Base-by-base conservation (phyloP, 92 coral and sea anemone species). In the Zoanthus solanderi region DNA sequence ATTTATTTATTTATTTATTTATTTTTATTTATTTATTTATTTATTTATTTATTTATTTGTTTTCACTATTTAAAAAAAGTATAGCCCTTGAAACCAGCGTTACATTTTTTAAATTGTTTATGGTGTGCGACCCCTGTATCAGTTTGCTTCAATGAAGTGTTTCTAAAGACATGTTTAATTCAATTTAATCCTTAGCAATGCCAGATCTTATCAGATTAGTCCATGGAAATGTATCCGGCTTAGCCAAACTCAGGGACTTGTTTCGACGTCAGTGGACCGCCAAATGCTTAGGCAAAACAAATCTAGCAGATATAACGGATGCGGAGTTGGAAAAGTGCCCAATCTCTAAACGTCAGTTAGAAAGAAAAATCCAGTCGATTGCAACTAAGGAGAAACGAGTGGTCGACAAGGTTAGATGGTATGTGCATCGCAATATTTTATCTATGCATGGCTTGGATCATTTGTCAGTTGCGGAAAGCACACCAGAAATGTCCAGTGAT, bases 231-330 rank as follows among this genome's bases (percentile, higher is more conserved):
- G 73, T 89, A 11, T 92, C 94, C 61, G 98, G 99, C 48, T 85
- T 97, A 52, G 79, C 75, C 72, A 97, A 97, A 89, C 78, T 95
- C 4, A 89, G 94, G 45, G 71, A 87, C 31, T 79, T 88, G 44
- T 97, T 97, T 89, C 94, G 94, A 66, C 92, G 90, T 23, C 92
- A 91, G 30, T 97, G 99, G 99, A 94, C 99, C 31, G 72, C 92
- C 4, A 94, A 94, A 76, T 92, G 90, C 60, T 85, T 78, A 31
- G 87, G 84, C 14, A 83, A 87, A 58, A 86, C 83, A 48, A 42
- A 85, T 23, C 23, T 87, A 18, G 61, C 91, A 17, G 95, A 93
- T 31, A 90, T 89, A 18, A 75, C 91, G 17, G 95, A 93, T 54
- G 91, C 89, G 6, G 91, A 88, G 34, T 87, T 94, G 75, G 91